Percentiles rank a stretch among this genome's conserved stretches.
Evolutionary conservation across 2,888 invertebrate species (phyloP).

Genomic region (Dioctria linearis): DNA sequence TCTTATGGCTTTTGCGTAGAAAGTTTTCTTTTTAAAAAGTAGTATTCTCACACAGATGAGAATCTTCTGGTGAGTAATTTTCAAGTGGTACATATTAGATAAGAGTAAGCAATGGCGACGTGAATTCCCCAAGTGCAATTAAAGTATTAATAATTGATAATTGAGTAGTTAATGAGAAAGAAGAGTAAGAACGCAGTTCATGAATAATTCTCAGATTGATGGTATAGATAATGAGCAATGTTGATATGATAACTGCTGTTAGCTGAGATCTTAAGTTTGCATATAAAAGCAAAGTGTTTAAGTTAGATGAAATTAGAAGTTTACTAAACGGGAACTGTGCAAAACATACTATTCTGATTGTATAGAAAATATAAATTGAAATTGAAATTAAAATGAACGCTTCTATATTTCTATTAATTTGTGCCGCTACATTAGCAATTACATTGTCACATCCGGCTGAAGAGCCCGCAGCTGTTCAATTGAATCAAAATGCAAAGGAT

Average conservation of each 20-base stretch:
- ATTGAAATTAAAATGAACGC: background rate
- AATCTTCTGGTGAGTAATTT: background rate
- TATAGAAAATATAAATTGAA: background rate
- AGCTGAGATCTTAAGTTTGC: background rate
- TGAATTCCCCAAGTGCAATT: background rate
- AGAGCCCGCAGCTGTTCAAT: background rate
- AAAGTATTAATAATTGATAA: background rate
- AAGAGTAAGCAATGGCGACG: background rate
- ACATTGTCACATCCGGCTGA: background rate
- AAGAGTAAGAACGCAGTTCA: conserved; percentile 21
- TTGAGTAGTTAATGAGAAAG: background rate
- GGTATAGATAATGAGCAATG: background rate
- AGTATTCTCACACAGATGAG: too few relatives aligned
- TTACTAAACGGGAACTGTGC: background rate
- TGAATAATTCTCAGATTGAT: conserved; percentile 18
- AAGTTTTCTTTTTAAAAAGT: too few relatives aligned
- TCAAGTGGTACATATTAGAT: background rate
- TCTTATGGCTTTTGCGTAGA: too few relatives aligned
- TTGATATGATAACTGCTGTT: background rate
- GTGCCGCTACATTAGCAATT: background rate
- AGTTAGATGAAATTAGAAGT: background rate
- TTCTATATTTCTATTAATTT: background rate
- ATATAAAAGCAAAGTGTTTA: conserved; percentile 21
- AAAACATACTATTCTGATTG: background rate
- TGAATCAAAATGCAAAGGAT: background rate